Evolutionary conservation across 2,113 vertebrate species (phyloP).

Genomic region (Ranitomeya variabilis): DNA sequence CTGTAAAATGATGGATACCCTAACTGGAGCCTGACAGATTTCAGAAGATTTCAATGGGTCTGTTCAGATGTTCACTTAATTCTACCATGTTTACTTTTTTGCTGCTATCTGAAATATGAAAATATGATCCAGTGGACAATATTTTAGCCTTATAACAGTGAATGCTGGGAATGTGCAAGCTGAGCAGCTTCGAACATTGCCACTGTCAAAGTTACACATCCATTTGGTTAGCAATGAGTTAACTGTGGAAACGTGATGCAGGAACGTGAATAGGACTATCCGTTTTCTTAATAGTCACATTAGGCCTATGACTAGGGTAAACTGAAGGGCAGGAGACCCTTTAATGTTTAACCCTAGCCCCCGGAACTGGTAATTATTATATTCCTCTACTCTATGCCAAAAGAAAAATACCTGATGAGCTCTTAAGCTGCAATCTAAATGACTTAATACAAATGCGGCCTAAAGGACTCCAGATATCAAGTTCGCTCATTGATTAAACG

Average conservation of each 20-base stretch:
- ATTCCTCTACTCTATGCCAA: constrained; percentile 24
- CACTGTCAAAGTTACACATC: not conserved
- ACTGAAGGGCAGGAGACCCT: constrained; percentile 26
- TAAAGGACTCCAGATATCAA: constrained; percentile 50
- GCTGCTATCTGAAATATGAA: no score
- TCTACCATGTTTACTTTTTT: no score
- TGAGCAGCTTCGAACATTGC: not conserved
- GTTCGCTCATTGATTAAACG: constrained; percentile 53
- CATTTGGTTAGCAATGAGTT: not conserved
- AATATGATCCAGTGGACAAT: no score
- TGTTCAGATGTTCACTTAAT: no score
- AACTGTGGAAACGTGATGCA: not conserved
- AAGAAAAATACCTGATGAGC: constrained; percentile 39
- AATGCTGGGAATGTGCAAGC: not conserved
- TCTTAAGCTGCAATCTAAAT: constrained; percentile 51
- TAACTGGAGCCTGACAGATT: no score
- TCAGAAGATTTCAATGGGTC: no score
- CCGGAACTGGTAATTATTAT: constrained; percentile 11
- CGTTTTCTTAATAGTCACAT: constrained; percentile 29
- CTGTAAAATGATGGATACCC: no score
- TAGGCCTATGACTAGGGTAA: constrained; percentile 31
- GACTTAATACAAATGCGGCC: constrained; percentile 48
- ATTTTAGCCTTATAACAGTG: no score
- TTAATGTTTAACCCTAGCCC: constrained; percentile 11
- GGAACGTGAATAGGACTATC: constrained; percentile 12